Evolutionary conservation across 1,140 invertebrate species (phyloP).

Genomic region (Luehdorfia chinensis): DNA sequence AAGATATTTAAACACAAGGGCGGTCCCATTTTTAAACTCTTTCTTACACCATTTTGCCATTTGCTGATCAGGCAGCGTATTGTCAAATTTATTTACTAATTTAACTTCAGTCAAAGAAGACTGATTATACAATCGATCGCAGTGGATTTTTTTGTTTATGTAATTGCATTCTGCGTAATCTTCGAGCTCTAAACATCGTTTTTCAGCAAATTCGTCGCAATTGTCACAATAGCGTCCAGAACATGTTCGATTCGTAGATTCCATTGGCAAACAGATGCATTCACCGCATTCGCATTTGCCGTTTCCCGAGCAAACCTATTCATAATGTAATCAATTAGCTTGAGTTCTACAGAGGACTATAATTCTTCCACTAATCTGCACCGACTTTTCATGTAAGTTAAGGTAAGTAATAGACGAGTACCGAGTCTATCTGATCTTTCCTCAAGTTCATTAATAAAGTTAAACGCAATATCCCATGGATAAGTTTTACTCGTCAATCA

Average conservation of each 20-base stretch:
- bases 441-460: too few species aligned
- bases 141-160: slow-evolving; percentile 68
- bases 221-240: slow-evolving; percentile 83
- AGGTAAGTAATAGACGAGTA: too few species aligned
- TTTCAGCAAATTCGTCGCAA: slow-evolving; percentile 70
- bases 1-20: slow-evolving; percentile 43
- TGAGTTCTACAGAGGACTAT: neutral
- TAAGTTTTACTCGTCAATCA: too few species aligned
- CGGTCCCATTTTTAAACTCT: slow-evolving; percentile 31
- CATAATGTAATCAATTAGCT: neutral
- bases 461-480: too few species aligned
- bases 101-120: slow-evolving; percentile 50
- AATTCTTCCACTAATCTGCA: neutral
- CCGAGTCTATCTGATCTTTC: too few species aligned
- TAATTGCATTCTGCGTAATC: slow-evolving; percentile 83
- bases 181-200: slow-evolving; percentile 86
- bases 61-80: slow-evolving; percentile 25
- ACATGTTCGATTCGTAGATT: slow-evolving; percentile 68
- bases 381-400: neutral
- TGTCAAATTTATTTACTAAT: slow-evolving; percentile 39
- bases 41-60: slow-evolving; percentile 42
- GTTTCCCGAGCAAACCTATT: slow-evolving; percentile 80
- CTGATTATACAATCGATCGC: slow-evolving; percentile 76
- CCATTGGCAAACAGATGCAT: slow-evolving; percentile 74
- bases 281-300: slow-evolving; percentile 81